Conservation (phyloP, 2,888 invertebrate genomes). For the Tortrix viridana region DNA sequence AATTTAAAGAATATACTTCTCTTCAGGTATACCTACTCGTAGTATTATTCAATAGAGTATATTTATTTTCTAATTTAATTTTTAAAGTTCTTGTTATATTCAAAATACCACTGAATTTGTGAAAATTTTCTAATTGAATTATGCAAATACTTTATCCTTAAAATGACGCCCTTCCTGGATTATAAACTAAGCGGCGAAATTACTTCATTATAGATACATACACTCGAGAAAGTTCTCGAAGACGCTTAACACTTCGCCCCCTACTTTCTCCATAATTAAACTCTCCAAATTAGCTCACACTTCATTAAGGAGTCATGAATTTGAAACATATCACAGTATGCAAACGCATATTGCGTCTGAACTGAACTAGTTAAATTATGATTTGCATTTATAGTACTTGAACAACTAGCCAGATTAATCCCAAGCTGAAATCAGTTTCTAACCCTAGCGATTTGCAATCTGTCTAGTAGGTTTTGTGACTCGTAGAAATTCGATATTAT, state of each 20-base stretch:
- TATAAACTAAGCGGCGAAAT: constrained; percentile 28
- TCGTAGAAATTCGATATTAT: background rate
- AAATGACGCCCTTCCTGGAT: constrained; percentile 26
- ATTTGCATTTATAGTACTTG: too few species aligned
- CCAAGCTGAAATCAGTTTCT: background rate
- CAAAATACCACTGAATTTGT: constrained; percentile 1
- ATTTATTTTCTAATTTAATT: too few species aligned
- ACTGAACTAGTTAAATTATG: too few species aligned
- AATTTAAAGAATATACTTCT: too few species aligned
- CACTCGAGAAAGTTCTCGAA: constrained; percentile 57
- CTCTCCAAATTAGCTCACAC: constrained; percentile 55
- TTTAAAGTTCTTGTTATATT: background rate
- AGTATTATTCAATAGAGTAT: too few species aligned
- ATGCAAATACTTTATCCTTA: constrained; percentile 24
- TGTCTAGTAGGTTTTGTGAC: background rate
- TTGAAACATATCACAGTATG: constrained; percentile 10
- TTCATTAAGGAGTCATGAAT: constrained; percentile 44
- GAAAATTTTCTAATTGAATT: constrained; percentile 17
- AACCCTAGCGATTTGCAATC: constrained; percentile 1
- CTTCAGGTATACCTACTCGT: too few species aligned
- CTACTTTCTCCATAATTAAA: constrained; percentile 59
- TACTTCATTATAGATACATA: constrained; percentile 48
- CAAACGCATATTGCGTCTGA: background rate
- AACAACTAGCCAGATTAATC: background rate
- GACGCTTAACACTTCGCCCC: constrained; percentile 53